These are phyloP conservation scores for Lycophotia porphyrea DNA, from an alignment of 2,888 invertebrate genomes.

Conservation along the genomic window DNA sequence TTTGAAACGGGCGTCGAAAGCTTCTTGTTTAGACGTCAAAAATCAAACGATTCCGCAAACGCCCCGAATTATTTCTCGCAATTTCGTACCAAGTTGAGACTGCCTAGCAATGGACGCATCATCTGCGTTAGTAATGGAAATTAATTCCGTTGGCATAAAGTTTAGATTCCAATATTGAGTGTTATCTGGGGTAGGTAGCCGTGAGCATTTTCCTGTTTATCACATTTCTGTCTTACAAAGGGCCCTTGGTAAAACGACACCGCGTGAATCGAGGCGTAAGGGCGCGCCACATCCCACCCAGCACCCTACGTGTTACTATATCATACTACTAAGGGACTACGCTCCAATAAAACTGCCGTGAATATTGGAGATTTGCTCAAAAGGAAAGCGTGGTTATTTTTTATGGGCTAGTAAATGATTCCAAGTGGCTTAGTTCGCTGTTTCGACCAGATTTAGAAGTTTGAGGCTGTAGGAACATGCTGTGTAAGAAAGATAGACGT, in stretches of 20 bases:
- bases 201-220: constrained; percentile 80
- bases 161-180: constrained; percentile 51
- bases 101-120: constrained; percentile 65
- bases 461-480: constrained; percentile 25
- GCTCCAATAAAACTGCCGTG: constrained; percentile 65
- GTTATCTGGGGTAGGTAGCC: constrained; percentile 52
- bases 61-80: constrained; percentile 47
- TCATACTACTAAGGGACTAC: constrained; percentile 59
- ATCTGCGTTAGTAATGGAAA: constrained; percentile 51
- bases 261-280: constrained; percentile 75
- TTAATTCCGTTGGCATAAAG: constrained; percentile 55
- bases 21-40: constrained; percentile 59
- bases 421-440: constrained; percentile 63
- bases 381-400: constrained; percentile 70
- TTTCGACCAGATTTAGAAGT: constrained; percentile 61
- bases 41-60: constrained; percentile 52
- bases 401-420: constrained; percentile 70
- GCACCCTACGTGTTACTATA: constrained; percentile 65
- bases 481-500: constrained; percentile 6
- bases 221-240: constrained; percentile 71
- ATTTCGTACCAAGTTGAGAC: constrained; percentile 49
- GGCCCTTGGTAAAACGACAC: constrained; percentile 74
- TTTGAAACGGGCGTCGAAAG: constrained; percentile 49
- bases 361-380: constrained; percentile 66
- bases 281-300: constrained; percentile 70